Conservation (phyloP, 2,113 vertebrate species). For the Equus przewalskii region DNA sequence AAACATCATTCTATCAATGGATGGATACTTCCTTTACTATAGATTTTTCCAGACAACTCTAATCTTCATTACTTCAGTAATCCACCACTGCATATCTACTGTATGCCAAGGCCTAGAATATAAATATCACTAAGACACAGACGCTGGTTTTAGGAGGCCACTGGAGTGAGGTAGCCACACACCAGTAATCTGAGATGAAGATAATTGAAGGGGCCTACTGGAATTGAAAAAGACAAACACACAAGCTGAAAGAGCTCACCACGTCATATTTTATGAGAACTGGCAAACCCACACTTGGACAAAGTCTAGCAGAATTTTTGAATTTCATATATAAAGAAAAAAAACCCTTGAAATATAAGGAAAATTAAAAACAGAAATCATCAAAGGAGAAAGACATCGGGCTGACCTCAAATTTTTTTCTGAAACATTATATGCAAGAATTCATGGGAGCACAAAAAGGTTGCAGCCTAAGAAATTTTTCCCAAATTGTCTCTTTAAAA, state of each 20-base stretch:
- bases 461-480: neutral
- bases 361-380: slow-evolving; percentile 52
- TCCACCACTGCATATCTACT: neutral
- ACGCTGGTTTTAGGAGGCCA: neutral
- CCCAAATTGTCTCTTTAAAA: neutral
- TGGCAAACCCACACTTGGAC: neutral
- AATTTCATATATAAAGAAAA: slow-evolving; percentile 20
- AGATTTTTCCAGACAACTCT: neutral
- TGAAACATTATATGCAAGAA: slow-evolving; percentile 8
- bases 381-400: neutral
- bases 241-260: neutral
- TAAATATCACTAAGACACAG: neutral
- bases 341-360: neutral
- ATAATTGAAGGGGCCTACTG: slow-evolving; percentile 8
- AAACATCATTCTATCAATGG: neutral
- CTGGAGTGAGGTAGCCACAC: neutral
- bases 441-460: neutral
- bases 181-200: slow-evolving; percentile 20
- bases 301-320: slow-evolving; percentile 32
- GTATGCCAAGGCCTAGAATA: neutral
- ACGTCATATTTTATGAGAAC: neutral
- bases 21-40: neutral
- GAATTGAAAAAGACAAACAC: slow-evolving; percentile 31
- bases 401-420: neutral
- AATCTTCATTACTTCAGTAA: neutral